These are phyloP conservation scores for Drosophila nebulosa DNA, from an alignment of 1,140 invertebrate genomes.

Conservation along the genomic window DNA sequence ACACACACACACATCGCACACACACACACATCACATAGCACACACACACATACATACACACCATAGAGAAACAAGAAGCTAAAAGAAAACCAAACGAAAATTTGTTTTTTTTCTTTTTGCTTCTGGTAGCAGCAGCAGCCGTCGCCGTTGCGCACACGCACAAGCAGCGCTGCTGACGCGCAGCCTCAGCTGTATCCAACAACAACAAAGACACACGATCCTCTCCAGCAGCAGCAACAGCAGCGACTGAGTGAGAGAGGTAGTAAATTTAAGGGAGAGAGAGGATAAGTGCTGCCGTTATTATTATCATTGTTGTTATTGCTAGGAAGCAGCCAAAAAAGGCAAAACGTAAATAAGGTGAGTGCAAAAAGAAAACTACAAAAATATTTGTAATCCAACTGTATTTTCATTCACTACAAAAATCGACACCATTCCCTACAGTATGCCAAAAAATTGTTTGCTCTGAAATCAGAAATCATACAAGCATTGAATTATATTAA, in stretches of 20 bases:
- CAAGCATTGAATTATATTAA: too few species aligned
- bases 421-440: too few species aligned
- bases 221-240: not conserved
- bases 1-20: slow-evolving; percentile 23
- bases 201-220: not conserved
- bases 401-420: too few species aligned
- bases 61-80: not conserved
- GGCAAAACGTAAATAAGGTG: not conserved
- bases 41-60: slow-evolving; percentile 36
- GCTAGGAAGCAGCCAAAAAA: not conserved
- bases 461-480: too few species aligned
- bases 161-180: not conserved
- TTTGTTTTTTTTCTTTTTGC: not conserved
- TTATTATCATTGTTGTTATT: not conserved
- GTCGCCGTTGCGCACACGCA: not conserved
- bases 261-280: not conserved
- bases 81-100: slow-evolving; percentile 1
- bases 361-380: not conserved
- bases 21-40: slow-evolving; percentile 8
- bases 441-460: too few species aligned
- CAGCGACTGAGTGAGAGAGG: not conserved
- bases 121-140: slow-evolving; percentile 26
- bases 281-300: too few species aligned
- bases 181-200: not conserved
- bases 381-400: too few species aligned